phyloP scores from a whole-genome alignment of 1,140 invertebrate species.

The Dendroctonus ponderosae region DNA sequence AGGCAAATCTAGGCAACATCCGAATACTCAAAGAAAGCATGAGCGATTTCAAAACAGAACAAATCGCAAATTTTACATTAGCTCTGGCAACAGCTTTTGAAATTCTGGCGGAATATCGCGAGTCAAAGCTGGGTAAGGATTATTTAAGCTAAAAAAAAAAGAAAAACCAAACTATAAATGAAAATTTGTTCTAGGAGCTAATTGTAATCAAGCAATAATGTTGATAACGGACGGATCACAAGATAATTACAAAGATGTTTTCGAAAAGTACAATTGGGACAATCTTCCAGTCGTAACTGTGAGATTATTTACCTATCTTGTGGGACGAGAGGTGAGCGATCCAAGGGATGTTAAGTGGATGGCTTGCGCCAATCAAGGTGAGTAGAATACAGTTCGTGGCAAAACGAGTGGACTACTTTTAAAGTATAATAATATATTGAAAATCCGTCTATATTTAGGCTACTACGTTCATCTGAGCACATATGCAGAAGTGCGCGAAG shows the following conservation, averaged over 20 bases:
- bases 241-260: conserved; percentile 79
- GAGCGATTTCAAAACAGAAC: conserved; percentile 72
- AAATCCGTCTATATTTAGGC: conserved; percentile 50
- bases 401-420: not conserved
- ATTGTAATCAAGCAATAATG: conserved; percentile 87
- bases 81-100: conserved; percentile 90
- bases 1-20: conserved; percentile 89
- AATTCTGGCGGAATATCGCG: conserved; percentile 54
- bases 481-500: conserved; percentile 78
- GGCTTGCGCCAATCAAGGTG: conserved; percentile 76
- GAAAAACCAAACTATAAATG: too few relatives aligned
- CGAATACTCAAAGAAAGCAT: conserved; percentile 79
- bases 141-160: not conserved
- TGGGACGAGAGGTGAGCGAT: conserved; percentile 59
- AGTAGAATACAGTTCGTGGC: conserved; percentile 2
- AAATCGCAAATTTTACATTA: conserved; percentile 92
- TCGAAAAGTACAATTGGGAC: conserved; percentile 73
- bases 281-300: conserved; percentile 63
- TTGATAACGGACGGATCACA: conserved; percentile 87
- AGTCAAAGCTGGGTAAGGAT: conserved; percentile 35
- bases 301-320: conserved; percentile 85
- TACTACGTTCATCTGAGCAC: conserved; percentile 82
- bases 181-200: conserved; percentile 47
- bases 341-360: conserved; percentile 77
- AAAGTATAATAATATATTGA: not conserved